Evolutionary conservation across 2,888 invertebrate species (phyloP).

Genomic region (Cactoblastis cactorum): DNA sequence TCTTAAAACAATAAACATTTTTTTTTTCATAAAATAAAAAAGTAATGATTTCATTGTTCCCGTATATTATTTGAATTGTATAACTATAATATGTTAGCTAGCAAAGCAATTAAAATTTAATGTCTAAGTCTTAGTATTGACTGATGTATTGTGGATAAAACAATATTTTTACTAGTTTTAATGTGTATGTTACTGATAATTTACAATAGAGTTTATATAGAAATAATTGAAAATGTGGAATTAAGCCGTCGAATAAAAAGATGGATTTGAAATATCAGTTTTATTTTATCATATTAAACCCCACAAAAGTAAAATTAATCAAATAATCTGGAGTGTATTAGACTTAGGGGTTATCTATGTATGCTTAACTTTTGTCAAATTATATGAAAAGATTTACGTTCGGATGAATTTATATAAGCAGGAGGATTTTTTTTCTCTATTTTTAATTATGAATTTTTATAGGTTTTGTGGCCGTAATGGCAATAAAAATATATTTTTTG

Average conservation of each 20-base stretch:
- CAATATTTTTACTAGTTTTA: conserved; percentile 13
- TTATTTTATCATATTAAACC: no score
- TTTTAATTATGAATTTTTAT: no score
- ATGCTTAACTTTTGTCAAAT: no score
- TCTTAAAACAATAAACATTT: no score
- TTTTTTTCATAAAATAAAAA: background rate
- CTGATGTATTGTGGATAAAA: conserved; percentile 14
- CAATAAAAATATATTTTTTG: no score
- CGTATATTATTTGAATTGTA: conserved; percentile 4
- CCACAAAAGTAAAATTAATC: no score
- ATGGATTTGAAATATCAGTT: conserved; percentile 9
- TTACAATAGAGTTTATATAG: conserved; percentile 14
- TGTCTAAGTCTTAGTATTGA: conserved; percentile 14
- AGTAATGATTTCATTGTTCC: background rate
- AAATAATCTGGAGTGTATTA: no score
- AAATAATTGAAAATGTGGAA: conserved; percentile 12
- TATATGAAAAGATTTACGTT: no score
- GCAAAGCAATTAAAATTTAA: conserved; percentile 10
- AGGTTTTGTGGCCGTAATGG: no score
- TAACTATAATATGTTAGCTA: conserved; percentile 10
- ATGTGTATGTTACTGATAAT: conserved; percentile 11
- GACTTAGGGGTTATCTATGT: no score
- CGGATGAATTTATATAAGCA: no score
- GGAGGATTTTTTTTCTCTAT: no score
- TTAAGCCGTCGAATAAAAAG: conserved; percentile 13